A percentile compares a stretch with the other conserved stretches of the same genome.
phyloP scores from a whole-genome alignment of 2,888 invertebrate species.

The Polymixis lichenea region DNA sequence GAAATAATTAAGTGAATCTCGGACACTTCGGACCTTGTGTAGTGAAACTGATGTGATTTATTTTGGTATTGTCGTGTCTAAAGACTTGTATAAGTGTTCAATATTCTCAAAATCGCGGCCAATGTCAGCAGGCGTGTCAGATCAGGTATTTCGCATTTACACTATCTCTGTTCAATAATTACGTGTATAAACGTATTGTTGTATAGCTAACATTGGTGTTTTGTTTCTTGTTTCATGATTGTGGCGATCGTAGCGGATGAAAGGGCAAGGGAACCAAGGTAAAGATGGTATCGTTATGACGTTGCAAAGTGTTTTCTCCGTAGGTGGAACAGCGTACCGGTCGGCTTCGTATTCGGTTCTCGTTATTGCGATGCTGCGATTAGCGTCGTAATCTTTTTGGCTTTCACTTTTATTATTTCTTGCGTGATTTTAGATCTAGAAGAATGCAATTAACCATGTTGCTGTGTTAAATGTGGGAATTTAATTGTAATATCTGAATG shows the following conservation, averaged over 20 bases:
- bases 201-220: conserved; percentile 73
- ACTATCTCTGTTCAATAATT: conserved; percentile 75
- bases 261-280: conserved; percentile 96
- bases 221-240: conserved; percentile 91
- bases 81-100: conserved; percentile 88
- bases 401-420: conserved; percentile 77
- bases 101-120: conserved; percentile 92
- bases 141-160: conserved; percentile 93
- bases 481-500: conserved; percentile 22
- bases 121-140: conserved; percentile 98
- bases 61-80: conserved; percentile 84
- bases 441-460: conserved; percentile 29
- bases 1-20: conserved; percentile 78
- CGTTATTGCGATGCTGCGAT: conserved; percentile 73
- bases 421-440: conserved; percentile 51
- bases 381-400: conserved; percentile 71
- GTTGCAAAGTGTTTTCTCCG: conserved; percentile 87
- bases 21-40: conserved; percentile 85
- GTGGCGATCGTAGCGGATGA: conserved; percentile 93
- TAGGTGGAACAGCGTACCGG: conserved; percentile 83
- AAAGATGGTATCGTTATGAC: conserved; percentile 86
- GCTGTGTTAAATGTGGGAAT: conserved; percentile 17
- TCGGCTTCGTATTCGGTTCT: conserved; percentile 81
- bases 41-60: conserved; percentile 89
- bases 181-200: conserved; percentile 65